phyloP scores from a whole-genome alignment of 1,140 invertebrate genomes.

The Pachypsylla venusta region DNA sequence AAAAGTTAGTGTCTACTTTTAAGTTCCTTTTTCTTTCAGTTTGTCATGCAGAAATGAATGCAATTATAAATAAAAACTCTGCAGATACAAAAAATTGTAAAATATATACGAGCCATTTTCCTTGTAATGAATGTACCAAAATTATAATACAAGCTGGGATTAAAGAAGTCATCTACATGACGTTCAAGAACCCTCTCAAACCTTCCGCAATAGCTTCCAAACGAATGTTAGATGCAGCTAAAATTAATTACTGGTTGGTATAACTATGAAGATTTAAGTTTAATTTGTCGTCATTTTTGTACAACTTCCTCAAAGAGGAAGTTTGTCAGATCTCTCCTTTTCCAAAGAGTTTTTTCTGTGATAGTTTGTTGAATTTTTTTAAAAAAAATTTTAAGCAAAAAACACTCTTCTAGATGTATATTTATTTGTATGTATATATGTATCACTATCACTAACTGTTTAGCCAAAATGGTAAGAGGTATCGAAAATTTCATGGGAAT shows the following conservation, averaged over 20 bases:
- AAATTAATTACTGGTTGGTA: slow-evolving; percentile 43
- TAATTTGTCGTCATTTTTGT: neutral
- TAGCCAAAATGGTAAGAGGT: too few species aligned
- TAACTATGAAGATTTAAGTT: neutral
- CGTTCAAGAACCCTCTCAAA: slow-evolving; percentile 60
- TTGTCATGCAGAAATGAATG: slow-evolving; percentile 95
- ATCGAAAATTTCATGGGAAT: too few species aligned
- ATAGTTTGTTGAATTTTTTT: neutral
- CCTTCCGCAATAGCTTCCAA: slow-evolving; percentile 52
- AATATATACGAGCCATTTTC: slow-evolving; percentile 79
- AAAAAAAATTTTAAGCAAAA: too few species aligned
- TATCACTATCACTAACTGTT: too few species aligned
- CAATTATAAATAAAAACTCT: slow-evolving; percentile 81
- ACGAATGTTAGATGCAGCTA: slow-evolving; percentile 60
- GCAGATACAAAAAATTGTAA: slow-evolving; percentile 57
- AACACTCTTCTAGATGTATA: neutral
- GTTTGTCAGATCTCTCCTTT: neutral
- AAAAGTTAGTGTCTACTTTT: too few species aligned
- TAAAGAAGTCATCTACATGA: slow-evolving; percentile 58
- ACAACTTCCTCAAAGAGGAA: neutral
- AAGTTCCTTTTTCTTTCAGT: slow-evolving; percentile 43
- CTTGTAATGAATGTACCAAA: slow-evolving; percentile 95
- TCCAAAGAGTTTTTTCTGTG: neutral
- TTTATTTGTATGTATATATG: neutral
- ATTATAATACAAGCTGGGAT: slow-evolving; percentile 93